A percentile compares a stretch with the other conserved stretches of the same genome.
Conservation (phyloP, 2,888 invertebrate species). For the Phengaris arion region DNA sequence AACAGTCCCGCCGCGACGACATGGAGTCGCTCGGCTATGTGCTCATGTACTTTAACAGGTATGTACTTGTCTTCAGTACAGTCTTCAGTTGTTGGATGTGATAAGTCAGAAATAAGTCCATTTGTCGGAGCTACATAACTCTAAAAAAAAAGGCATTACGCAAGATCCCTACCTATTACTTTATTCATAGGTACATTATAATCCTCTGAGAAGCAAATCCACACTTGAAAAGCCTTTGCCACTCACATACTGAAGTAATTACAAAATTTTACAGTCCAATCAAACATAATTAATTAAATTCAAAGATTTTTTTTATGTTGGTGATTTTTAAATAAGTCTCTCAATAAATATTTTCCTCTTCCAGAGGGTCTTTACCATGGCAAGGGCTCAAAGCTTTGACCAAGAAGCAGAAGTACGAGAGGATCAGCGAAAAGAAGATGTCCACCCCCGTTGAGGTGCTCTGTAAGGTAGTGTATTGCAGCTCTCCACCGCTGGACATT, state of each 20-base stretch:
- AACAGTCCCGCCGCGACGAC: conserved; percentile 98
- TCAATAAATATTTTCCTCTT: conserved; percentile 25
- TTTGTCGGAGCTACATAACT: too few relatives aligned
- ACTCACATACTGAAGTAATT: too few relatives aligned
- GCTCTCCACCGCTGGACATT: background rate
- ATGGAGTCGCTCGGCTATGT: conserved; percentile 99
- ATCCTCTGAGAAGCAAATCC: too few relatives aligned
- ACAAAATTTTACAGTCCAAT: too few relatives aligned
- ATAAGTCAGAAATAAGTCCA: too few relatives aligned
- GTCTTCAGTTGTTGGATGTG: too few relatives aligned
- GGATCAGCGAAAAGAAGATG: conserved; percentile 99
- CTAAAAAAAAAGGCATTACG: too few relatives aligned
- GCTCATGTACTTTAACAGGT: conserved; percentile 98
- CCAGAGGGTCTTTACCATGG: conserved; percentile 95
- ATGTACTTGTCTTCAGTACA: conserved; percentile 39
- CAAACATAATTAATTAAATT: too few relatives aligned
- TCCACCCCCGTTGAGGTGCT: conserved; percentile 98
- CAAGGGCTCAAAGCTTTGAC: conserved; percentile 98
- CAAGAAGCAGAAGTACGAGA: conserved; percentile 99
- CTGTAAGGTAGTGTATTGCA: conserved; percentile 86
- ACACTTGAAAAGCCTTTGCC: too few relatives aligned
- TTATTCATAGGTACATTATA: too few relatives aligned
- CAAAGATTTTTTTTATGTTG: too few relatives aligned
- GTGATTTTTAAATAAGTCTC: background rate
- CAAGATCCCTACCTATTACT: too few relatives aligned